Conservation (phyloP, 2,888 invertebrate species). For the Cerastis leucographa region DNA sequence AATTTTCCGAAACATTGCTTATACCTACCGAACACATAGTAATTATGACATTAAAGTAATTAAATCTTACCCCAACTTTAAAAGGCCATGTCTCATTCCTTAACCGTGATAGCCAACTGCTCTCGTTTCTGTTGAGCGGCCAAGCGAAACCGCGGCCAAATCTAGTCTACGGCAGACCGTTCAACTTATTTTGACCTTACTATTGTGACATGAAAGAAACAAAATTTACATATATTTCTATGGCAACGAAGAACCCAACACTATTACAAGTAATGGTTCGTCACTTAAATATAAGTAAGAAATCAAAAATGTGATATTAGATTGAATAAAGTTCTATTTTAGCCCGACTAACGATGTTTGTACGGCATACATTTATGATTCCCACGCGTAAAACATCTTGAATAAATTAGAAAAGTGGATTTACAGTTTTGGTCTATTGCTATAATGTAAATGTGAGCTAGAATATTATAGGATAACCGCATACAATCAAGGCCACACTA, state of each 20-base stretch:
- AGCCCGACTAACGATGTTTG: conserved; percentile 13
- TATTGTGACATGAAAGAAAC: conserved; percentile 56
- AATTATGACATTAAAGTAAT: conserved; percentile 12
- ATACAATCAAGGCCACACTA: conserved; percentile 28
- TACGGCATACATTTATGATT: conserved; percentile 36
- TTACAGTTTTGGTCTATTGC: conserved; percentile 28
- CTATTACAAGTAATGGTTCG: conserved; percentile 33
- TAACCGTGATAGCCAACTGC: conserved; percentile 57
- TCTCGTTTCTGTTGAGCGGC: conserved; percentile 63
- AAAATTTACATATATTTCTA: conserved; percentile 65
- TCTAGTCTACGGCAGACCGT: conserved; percentile 49
- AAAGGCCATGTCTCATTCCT: conserved; percentile 39
- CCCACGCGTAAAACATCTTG: conserved; percentile 29
- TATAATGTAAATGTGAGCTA: conserved; percentile 18
- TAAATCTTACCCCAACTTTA: background rate
- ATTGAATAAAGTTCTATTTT: conserved; percentile 35
- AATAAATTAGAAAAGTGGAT: conserved; percentile 46
- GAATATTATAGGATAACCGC: conserved; percentile 11
- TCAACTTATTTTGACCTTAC: conserved; percentile 67
- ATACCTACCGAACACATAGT: background rate
- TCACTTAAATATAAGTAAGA: conserved; percentile 26
- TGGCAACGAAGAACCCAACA: conserved; percentile 68
- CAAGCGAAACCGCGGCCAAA: conserved; percentile 65
- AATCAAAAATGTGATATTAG: conserved; percentile 30
- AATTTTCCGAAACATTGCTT: background rate